A percentile compares a stretch with the other conserved stretches of the same genome.
These are phyloP conservation scores for Diachasma alloeum DNA, from an alignment of 1,140 invertebrate species.

Conservation along the genomic window DNA sequence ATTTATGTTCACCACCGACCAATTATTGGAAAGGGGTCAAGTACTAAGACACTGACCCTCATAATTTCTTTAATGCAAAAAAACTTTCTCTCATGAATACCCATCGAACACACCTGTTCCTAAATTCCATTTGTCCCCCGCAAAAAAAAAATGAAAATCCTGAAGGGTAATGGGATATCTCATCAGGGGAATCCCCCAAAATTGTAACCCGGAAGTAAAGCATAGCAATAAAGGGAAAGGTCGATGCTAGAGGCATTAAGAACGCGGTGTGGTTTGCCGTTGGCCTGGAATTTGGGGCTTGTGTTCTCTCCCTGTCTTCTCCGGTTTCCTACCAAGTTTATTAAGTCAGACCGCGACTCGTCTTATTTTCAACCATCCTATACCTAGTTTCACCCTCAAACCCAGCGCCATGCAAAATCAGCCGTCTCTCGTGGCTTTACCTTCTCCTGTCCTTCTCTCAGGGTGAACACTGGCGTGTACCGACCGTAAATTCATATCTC, in stretches of 20 bases:
- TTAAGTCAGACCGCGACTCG: constrained; percentile 50
- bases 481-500: constrained; percentile 56
- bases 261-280: not conserved
- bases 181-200: not conserved
- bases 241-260: not conserved
- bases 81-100: not conserved
- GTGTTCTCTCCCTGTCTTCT: constrained; percentile 22
- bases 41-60: no score
- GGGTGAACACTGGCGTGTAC: constrained; percentile 31
- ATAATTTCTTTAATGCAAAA: not conserved
- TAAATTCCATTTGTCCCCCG: not conserved
- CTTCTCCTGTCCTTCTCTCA: constrained; percentile 9
- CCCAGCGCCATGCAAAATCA: constrained; percentile 1
- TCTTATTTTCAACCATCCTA: constrained; percentile 45
- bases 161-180: not conserved
- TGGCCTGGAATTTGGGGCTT: not conserved
- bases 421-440: not conserved
- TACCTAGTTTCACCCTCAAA: not conserved
- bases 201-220: not conserved
- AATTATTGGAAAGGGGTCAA: no score
- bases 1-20: no score
- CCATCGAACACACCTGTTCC: not conserved
- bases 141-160: not conserved
- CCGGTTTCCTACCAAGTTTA: constrained; percentile 46
- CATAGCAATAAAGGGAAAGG: not conserved